A percentile compares a stretch with the other conserved stretches of the same genome.
These are phyloP conservation scores for Tillus elongatus DNA, from an alignment of 2,888 invertebrate genomes.

Conservation along the genomic window DNA sequence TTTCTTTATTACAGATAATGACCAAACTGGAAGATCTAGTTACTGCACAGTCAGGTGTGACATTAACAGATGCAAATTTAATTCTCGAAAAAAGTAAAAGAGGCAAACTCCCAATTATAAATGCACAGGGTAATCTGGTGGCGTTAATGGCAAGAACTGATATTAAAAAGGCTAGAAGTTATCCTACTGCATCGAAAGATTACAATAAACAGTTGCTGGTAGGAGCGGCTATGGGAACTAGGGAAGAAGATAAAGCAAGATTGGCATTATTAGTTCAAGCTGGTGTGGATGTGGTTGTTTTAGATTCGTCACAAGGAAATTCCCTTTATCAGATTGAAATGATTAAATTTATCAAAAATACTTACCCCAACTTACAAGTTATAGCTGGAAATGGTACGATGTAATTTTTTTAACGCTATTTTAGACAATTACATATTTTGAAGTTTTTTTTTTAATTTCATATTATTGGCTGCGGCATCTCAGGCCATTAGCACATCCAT, in stretches of 20 bases:
- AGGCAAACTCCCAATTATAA: slow-evolving; percentile 81
- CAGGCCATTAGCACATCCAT: too few species aligned
- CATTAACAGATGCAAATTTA: slow-evolving; percentile 84
- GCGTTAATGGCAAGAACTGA: slow-evolving; percentile 96
- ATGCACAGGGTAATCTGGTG: slow-evolving; percentile 77
- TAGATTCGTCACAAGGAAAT: slow-evolving; percentile 98
- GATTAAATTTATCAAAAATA: slow-evolving; percentile 82
- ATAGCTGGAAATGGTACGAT: slow-evolving; percentile 96
- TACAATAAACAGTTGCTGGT: slow-evolving; percentile 88
- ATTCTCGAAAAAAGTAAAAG: slow-evolving; percentile 96
- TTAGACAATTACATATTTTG: too few species aligned
- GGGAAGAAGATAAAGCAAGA: slow-evolving; percentile 72
- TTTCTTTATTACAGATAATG: too few species aligned
- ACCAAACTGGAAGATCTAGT: slow-evolving; percentile 77
- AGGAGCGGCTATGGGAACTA: slow-evolving; percentile 89
- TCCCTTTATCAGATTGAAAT: slow-evolving; percentile 92
- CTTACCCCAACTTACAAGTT: slow-evolving; percentile 80
- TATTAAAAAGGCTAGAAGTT: slow-evolving; percentile 93
- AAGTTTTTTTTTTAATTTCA: too few species aligned
- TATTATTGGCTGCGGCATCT: too few species aligned
- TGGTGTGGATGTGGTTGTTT: slow-evolving; percentile 91
- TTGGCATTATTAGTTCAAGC: slow-evolving; percentile 71
- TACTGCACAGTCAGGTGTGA: slow-evolving; percentile 83
- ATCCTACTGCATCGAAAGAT: slow-evolving; percentile 97
- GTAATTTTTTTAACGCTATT: too few species aligned